Percentiles rank a stretch among this genome's conserved stretches.
Conservation (phyloP, 2,888 invertebrate species). For the Troglohyphantes excavatus region DNA sequence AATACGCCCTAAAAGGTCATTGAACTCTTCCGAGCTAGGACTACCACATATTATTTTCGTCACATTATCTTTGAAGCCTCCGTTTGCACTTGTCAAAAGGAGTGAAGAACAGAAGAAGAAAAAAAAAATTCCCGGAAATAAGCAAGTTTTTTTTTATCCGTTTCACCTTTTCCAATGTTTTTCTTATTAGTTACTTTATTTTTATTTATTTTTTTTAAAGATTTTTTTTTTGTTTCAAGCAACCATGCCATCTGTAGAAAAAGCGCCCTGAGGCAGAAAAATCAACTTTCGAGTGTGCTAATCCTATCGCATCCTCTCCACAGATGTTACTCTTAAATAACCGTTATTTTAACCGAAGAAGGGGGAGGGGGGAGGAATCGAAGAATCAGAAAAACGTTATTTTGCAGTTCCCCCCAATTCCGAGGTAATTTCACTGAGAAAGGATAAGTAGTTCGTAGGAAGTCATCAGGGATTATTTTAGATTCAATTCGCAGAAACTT, state of each 20-base stretch:
- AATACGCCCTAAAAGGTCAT: constrained; percentile 21
- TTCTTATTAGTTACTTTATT: constrained; percentile 35
- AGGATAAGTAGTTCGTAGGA: background rate
- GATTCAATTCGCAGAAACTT: background rate
- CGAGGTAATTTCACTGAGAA: background rate
- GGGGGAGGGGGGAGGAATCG: background rate
- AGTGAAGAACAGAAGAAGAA: background rate
- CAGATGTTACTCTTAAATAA: constrained; percentile 1
- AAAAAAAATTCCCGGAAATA: constrained; percentile 55
- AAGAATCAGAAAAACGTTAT: background rate
- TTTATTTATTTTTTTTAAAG: constrained; percentile 18
- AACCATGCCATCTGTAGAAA: constrained; percentile 12
- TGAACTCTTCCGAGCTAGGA: constrained; percentile 34
- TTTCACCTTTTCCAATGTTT: constrained; percentile 21
- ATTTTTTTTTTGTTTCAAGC: constrained; percentile 17
- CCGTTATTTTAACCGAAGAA: background rate
- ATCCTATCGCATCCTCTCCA: background rate
- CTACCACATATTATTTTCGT: constrained; percentile 52
- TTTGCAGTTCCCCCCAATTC: too few relatives aligned
- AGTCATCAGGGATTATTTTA: constrained; percentile 2
- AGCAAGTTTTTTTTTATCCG: background rate
- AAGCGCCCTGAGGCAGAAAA: background rate
- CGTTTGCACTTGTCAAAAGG: constrained; percentile 35
- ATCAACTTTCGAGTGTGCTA: background rate
- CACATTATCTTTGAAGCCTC: constrained; percentile 56